Percentiles rank a stretch among this genome's conserved stretches.
Evolutionary conservation across 1,140 invertebrate genomes (phyloP).

Genomic region (Philopotamus ludificatus): DNA sequence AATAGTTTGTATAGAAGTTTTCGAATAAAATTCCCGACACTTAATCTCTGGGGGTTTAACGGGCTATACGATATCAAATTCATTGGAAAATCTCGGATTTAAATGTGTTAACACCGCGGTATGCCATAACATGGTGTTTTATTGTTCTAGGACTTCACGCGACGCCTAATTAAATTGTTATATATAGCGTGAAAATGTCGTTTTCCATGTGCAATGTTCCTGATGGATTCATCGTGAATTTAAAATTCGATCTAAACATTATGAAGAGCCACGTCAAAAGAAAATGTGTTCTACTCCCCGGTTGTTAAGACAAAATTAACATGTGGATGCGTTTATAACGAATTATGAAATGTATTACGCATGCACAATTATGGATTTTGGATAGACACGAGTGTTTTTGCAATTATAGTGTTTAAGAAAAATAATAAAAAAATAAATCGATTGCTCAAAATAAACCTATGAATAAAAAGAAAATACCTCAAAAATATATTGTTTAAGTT

Average conservation of each 20-base stretch:
- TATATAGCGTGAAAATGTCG: slow-evolving; percentile 1
- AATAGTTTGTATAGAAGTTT: no score
- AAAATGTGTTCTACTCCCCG: slow-evolving; percentile 10
- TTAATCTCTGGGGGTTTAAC: no score
- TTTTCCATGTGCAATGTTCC: slow-evolving; percentile 8
- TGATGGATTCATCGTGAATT: slow-evolving; percentile 2
- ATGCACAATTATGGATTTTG: slow-evolving; percentile 30
- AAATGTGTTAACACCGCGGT: no score
- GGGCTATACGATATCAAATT: no score
- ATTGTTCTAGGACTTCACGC: no score
- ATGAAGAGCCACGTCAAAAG: slow-evolving; percentile 30
- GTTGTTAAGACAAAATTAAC: slow-evolving; percentile 2
- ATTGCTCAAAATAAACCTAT: not conserved
- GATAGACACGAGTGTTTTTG: slow-evolving; percentile 13
- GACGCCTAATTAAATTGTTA: no score
- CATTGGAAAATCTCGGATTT: no score
- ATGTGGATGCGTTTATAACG: slow-evolving; percentile 15
- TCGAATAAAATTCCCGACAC: no score
- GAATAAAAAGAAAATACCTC: not conserved
- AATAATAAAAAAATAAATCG: not conserved
- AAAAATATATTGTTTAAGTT: no score
- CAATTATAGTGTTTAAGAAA: not conserved
- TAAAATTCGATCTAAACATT: slow-evolving; percentile 13
- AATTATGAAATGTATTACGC: slow-evolving; percentile 18
- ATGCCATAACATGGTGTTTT: no score